Evolutionary conservation across 2,888 invertebrate species (phyloP), one percentile per base, ranked within the genome.

Genomic region (Cancer borealis): DNA sequence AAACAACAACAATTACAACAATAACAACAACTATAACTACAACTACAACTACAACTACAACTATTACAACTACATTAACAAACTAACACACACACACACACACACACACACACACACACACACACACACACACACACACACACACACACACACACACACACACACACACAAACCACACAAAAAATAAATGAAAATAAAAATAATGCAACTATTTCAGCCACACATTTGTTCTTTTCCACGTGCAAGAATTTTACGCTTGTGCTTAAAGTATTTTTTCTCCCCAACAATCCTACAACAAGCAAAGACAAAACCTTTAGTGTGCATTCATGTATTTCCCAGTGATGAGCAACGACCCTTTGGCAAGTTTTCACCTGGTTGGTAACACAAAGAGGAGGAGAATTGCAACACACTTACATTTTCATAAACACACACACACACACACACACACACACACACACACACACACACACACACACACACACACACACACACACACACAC

Each of bases 81-180:
- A 10, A 66, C 60, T 60, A 39, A 91, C 91, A n/a, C 91, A 91
- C 39, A 91, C 91, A 73, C 66, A 73, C 91, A 91, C 26, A 66
- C 91, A 60, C 66, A 91, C 91, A 91, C 45, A 88, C 88, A 88
- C 46, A 26, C 73, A 26, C 54, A 54, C 54, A 54, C 66, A 66
- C 91, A 60, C 45, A 91, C 91, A 73, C 30, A 91, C n/a, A 46
- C 39, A 91, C 91, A 91, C 45, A 91, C 91, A 73, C 66, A 91
- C 66, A 91, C 91, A n/a, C 91, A 91, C 45, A 91, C 91, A 73
- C 66, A 73, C 91, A 91, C 26, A 66, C 91, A 60, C 66, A 91
- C 91, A 91, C 45, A 88, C 46, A 88, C 14, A 17, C 2, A 3
- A 12, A 54, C 14, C 54, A 54, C 10, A 3, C 39, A 2, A 39